Base-by-base conservation (phyloP, 2,113 vertebrate species). In the Leucoraja erinaceus region DNA sequence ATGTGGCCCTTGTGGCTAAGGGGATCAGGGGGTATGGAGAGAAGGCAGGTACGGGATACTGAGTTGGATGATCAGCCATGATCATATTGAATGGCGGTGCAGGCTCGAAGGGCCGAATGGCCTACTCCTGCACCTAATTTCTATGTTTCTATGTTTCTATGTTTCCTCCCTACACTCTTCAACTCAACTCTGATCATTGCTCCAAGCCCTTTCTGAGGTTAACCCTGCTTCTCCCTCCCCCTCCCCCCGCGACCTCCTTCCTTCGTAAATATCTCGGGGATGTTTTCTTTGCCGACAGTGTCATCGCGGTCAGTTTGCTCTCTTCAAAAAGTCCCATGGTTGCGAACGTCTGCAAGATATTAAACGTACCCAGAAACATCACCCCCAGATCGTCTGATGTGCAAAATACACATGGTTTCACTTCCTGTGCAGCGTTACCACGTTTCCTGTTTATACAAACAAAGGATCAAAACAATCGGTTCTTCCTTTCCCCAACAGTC, bases 371-470 rank as follows among this genome's bases (percentile, higher is more conserved):
- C 16, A 63, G 5, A 88, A 88, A 81, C 78, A 31, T 86, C 59
- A 59, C n/a, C 83, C 9, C 47, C 59, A 18, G 59, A 88, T 63
- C 83, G n/a, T 86, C 25, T 7, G 83, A 86, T 86, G 83, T 63
- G 14, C 63, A 63, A 18, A 16, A 18, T 31, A 59, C 83, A 86
- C 59, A 31, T 66, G 83, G 59, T n/a, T 88, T 59, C n/a, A 88
- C 83, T 88, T 31, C 83, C 83, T 88, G 59, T 10, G 54, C 56
- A 83, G 56, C 28, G 22, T 83, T 25, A 83, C 79, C 79, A 25
- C 7, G 10, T 88, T 88, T 88, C 83, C 59, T 88, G 83, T 88
- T 88, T 88, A 61, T 63, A 63, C n/a, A 61, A 88, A 88, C 59
- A 88, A 31, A 18, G 70, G 31, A 63, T 88, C 56, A 88, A 88